These are phyloP conservation scores for Labeo catla DNA, from an alignment of 2,113 vertebrate species.

Conservation along the genomic window DNA sequence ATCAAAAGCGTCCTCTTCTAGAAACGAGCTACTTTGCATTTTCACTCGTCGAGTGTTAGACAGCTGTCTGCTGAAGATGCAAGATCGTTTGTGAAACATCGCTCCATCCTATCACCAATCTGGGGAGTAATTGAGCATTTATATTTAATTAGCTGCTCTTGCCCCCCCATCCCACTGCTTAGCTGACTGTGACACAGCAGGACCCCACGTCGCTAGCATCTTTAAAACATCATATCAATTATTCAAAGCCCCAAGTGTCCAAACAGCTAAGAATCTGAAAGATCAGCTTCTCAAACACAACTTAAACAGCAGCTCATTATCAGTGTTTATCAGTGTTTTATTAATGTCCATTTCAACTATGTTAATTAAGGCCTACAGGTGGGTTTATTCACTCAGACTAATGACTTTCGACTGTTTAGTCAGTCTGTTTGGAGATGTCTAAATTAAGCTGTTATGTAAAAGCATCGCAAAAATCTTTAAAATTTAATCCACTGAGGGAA, in stretches of 20 bases:
- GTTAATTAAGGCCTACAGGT: neutral
- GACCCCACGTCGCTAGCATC: conserved; percentile 41
- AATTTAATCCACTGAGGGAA: neutral
- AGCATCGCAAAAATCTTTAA: neutral
- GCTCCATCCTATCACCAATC: conserved; percentile 31
- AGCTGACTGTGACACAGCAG: conserved; percentile 49
- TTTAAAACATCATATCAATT: conserved; percentile 59
- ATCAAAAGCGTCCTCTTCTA: conserved; percentile 34
- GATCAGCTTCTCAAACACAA: conserved; percentile 37
- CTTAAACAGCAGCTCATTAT: conserved; percentile 24
- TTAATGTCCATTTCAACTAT: neutral
- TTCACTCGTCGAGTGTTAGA: conserved; percentile 9
- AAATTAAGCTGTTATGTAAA: neutral
- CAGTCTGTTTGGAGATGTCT: neutral
- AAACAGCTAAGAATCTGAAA: conserved; percentile 41
- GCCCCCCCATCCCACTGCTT: conserved; percentile 42
- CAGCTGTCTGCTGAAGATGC: conserved; percentile 37
- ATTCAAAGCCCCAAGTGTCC: conserved; percentile 48
- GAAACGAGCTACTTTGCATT: conserved; percentile 36
- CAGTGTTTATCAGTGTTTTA: neutral
- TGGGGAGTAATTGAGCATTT: conserved; percentile 57
- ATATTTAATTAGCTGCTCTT: conserved; percentile 60
- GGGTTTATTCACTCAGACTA: neutral
- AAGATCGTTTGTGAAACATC: conserved; percentile 45
- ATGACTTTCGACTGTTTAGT: neutral